Evolutionary conservation across 2,797 vertebrate genomes (phyloP), one percentile per base, ranked within the genome.

Genomic region (Spea hammondii): DNA sequence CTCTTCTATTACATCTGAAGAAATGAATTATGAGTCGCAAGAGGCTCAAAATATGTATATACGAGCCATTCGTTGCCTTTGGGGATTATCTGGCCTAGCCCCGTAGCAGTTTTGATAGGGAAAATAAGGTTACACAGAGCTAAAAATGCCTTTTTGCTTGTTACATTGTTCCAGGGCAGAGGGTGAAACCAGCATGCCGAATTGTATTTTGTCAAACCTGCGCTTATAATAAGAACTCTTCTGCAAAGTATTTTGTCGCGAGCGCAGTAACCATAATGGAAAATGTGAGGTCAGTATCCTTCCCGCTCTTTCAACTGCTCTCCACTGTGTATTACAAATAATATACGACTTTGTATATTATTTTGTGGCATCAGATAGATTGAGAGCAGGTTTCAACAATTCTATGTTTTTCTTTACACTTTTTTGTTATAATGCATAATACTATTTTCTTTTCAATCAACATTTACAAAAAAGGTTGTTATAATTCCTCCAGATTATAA

Each of bases 1-100:
- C 78, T 72, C 67, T 74, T 84, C 80, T 84, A 74, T 84, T 83
- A 78, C 4, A 77, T 75, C 79, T 78, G 64, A 75, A 76, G 62
- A 83, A 86, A 82, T 79, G 47, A 82, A 82, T 83, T 73, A 79
- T 0, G 71, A 75, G 70, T 44, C 70, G 70, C 66, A 79, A 76
- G 79, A 84, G 72, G 62, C 72, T 1, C 48, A 32, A 17, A 78
- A 80, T 70, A 55, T 68, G 47, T 54, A 17, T 0, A 1, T 82
- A 77, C 54, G 32, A 17, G 65, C 3, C 17, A 7, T 1, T 47
- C 62, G 59, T 49, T 57, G 67, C 64, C 77, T 70, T 68, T 49
- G 17, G 74, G 79, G 62, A 32, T 76, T 83, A 47, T 66, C 0
- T 74, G 70, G 53, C n/a, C 51, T 8, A 65, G 65, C 75, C 46